Conservation (phyloP, 2,797 vertebrate species). For the Mycteria americana region DNA sequence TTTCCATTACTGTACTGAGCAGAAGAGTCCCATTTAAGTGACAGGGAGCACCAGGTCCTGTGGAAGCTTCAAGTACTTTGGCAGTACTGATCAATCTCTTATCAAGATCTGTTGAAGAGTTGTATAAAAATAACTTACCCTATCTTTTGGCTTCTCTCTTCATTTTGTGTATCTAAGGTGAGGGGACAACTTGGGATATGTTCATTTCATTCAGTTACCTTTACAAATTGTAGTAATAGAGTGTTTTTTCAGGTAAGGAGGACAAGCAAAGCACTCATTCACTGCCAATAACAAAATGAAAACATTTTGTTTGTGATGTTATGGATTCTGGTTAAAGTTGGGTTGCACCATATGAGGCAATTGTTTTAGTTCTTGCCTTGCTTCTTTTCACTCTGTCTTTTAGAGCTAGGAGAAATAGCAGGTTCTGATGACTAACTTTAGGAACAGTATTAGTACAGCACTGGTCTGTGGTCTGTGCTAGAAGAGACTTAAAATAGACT, state of each 20-base stretch:
- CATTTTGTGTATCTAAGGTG: background rate
- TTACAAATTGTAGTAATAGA: background rate
- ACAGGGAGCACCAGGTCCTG: background rate
- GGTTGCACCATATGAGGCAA: background rate
- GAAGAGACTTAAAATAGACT: background rate
- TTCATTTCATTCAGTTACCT: background rate
- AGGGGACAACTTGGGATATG: background rate
- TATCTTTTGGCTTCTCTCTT: background rate
- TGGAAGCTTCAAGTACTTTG: background rate
- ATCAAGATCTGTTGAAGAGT: background rate
- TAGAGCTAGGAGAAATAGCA: background rate
- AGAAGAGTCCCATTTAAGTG: background rate
- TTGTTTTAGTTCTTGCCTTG: background rate
- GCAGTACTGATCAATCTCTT: background rate
- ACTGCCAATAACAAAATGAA: background rate
- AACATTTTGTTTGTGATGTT: background rate
- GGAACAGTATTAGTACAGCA: background rate
- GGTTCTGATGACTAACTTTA: background rate
- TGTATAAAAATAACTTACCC: background rate
- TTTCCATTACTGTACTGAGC: background rate
- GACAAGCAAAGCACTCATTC: background rate
- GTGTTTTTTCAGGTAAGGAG: background rate
- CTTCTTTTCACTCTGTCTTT: background rate
- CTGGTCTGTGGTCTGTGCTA: background rate
- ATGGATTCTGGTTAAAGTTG: background rate